Evolutionary conservation across 1,140 invertebrate species (phyloP), one percentile per base, ranked within the genome.

Genomic region (Lasaia peninsularis): DNA sequence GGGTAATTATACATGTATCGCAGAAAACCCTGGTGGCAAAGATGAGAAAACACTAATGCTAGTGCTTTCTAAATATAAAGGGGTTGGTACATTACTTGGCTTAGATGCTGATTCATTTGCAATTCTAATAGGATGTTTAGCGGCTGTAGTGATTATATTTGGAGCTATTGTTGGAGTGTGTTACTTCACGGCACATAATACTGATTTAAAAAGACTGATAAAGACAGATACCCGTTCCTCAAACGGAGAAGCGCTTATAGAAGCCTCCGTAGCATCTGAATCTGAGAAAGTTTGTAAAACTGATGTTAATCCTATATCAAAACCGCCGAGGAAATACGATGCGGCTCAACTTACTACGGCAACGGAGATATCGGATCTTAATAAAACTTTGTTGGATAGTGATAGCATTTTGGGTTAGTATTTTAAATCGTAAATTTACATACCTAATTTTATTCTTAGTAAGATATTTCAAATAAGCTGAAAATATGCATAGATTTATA

Each of bases 1-100:
- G 67, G 97, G 97, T 0, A 93, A 96, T 56, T 98, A 98, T 79
- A 92, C 93, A 4, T 98, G 97, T 71, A 89, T 95, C 1, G 96
- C 96, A 0, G 94, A 94, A 56, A 98, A 97, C 85, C 92, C 93
- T 0, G 97, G 95, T 0, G 97, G 97, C 0, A 91, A 92, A 10
- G 94, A 94, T 18, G 94, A 95, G 69, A 92, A 90, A 59, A 96
- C 92, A 72, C 86, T 97, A 4, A 92, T 92, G 0, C 80, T 97
- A 1, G 70, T 91, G 11, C 89, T 96, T 0, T 83, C 90, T 8
- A 86, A 80, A 64, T 89, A 87, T 52, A 72, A 80, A 7, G 86
- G 91, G 0, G 82, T 90, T 20, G 71, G 88, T 7, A 73, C 78
- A 0, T 78, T 52, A 71, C 84, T 86, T 53, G 84, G 89, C 0